Percentiles rank a stretch among this genome's conserved stretches.
These are phyloP conservation scores for Lydus trimaculatus DNA, from an alignment of 2,888 invertebrate genomes.

Conservation along the genomic window DNA sequence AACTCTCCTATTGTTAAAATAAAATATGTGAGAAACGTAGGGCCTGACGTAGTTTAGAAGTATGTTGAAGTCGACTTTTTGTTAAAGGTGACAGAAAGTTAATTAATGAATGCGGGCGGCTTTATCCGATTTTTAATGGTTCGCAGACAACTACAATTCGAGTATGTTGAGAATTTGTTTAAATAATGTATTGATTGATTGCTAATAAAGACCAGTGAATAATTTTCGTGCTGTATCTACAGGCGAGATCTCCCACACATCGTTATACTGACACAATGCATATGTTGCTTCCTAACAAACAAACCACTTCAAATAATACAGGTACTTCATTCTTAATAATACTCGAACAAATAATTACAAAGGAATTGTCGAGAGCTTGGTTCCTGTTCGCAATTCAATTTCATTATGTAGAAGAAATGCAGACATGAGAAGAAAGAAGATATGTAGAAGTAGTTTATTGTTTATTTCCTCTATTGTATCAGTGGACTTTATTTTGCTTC, in stretches of 20 bases:
- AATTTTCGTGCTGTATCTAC: background rate
- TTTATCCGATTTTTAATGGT: background rate
- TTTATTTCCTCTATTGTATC: background rate
- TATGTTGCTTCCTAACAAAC: background rate
- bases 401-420: background rate
- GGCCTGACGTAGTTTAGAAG: background rate
- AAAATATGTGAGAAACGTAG: too few relatives aligned
- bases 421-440: background rate
- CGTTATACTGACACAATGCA: background rate
- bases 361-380: background rate
- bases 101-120: background rate
- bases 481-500: background rate
- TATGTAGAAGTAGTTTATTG: background rate
- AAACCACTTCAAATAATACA: background rate
- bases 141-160: background rate
- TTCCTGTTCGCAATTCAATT: background rate
- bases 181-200: background rate
- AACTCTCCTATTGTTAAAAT: too few relatives aligned
- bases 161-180: background rate
- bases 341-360: slow-evolving; percentile 4
- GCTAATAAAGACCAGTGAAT: background rate
- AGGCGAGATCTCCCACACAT: background rate
- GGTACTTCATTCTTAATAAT: slow-evolving; percentile 2
- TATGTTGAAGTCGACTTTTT: background rate
- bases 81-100: background rate